Percentiles rank a stretch among this genome's conserved stretches.
phyloP scores from a whole-genome alignment of 2,797 vertebrate genomes.

The Xerus rutilus region DNA sequence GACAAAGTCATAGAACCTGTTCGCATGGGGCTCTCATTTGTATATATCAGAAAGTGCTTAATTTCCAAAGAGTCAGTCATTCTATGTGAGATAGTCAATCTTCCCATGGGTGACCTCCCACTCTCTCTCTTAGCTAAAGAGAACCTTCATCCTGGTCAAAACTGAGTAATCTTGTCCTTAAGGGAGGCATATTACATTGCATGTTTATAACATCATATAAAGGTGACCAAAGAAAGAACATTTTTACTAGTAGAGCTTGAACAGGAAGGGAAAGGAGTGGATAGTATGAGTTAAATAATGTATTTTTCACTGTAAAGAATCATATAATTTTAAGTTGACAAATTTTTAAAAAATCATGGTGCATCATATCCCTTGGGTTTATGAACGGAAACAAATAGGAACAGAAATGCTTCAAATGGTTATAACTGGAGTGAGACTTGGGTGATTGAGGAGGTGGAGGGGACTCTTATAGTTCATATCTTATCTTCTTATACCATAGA shows the following conservation, averaged over 20 bases:
- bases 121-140: background rate
- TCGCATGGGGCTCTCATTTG: no score
- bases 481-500: background rate
- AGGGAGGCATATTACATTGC: background rate
- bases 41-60: background rate
- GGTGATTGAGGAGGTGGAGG: background rate
- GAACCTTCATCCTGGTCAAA: background rate
- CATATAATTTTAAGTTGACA: background rate
- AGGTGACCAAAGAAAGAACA: conserved; percentile 2
- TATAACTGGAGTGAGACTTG: background rate
- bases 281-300: background rate
- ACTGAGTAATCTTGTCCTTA: background rate
- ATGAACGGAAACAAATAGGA: conserved; percentile 49
- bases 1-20: background rate
- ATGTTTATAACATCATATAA: background rate
- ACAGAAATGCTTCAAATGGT: background rate
- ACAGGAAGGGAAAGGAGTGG: background rate
- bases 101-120: background rate
- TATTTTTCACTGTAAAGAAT: background rate
- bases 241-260: background rate
- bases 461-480: background rate
- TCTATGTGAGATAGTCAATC: background rate
- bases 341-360: background rate
- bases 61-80: background rate
- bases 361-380: background rate